Evolutionary conservation across 2,888 invertebrate genomes (phyloP).

Genomic region (Brachylomia viminalis): DNA sequence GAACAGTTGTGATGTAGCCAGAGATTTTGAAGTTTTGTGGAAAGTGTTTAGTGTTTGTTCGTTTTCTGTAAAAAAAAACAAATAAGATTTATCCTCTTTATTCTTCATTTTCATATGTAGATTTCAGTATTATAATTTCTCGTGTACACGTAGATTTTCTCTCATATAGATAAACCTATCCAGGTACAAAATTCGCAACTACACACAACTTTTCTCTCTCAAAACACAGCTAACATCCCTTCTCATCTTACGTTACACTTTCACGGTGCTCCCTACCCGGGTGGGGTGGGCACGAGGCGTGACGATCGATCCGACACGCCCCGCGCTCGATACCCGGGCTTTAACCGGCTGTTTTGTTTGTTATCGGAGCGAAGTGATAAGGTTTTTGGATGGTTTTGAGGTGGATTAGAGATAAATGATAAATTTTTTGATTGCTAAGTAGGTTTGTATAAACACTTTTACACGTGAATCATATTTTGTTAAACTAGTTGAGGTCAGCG

Average conservation of each 20-base stretch:
- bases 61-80: too few species aligned
- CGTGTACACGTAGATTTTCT: not conserved
- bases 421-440: too few species aligned
- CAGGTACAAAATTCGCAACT: conserved; percentile 19
- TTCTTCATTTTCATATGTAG: too few species aligned
- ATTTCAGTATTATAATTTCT: not conserved
- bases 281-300: conserved; percentile 78
- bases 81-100: too few species aligned
- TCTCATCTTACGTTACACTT: conserved; percentile 64
- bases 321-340: conserved; percentile 75
- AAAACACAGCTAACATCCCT: conserved; percentile 43
- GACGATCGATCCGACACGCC: conserved; percentile 86
- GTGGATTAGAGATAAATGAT: too few species aligned
- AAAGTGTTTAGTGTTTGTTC: too few species aligned
- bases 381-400: not conserved
- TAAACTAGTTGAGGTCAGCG: too few species aligned
- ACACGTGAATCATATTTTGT: too few species aligned
- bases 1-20: too few species aligned
- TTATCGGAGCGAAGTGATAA: conserved; percentile 51
- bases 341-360: conserved; percentile 55
- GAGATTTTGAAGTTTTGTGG: too few species aligned
- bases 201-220: conserved; percentile 33
- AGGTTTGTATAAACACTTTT: too few species aligned
- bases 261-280: conserved; percentile 61
- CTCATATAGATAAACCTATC: not conserved